A percentile compares a stretch with the other conserved stretches of the same genome.
These are phyloP conservation scores for Lepisosteus osseus DNA, from an alignment of 2,113 vertebrate genomes.

Conservation along the genomic window DNA sequence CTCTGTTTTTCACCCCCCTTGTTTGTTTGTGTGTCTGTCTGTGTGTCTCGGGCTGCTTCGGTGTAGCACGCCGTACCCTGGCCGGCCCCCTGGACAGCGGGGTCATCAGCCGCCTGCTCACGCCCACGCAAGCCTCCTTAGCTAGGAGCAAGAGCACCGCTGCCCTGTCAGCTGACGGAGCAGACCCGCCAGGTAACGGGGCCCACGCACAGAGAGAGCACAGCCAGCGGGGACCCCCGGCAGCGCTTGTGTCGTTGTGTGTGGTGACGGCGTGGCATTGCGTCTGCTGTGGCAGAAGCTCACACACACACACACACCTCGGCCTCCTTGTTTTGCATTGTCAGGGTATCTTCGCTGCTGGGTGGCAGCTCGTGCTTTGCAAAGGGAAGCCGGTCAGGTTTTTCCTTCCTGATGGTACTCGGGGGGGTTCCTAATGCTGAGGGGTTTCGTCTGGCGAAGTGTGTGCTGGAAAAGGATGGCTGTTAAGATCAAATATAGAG, in stretches of 20 bases:
- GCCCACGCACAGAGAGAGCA: constrained; percentile 34
- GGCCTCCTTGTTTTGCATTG: too few relatives aligned
- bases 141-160: constrained; percentile 90
- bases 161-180: constrained; percentile 77
- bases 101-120: constrained; percentile 82
- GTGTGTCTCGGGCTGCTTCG: constrained; percentile 53
- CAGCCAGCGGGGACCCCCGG: constrained; percentile 25
- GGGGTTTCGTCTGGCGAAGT: too few relatives aligned
- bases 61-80: constrained; percentile 75
- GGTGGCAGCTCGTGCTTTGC: too few relatives aligned
- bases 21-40: constrained; percentile 32
- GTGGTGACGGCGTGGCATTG: neutral
- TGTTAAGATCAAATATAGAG: too few relatives aligned
- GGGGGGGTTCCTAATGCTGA: too few relatives aligned
- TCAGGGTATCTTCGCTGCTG: too few relatives aligned
- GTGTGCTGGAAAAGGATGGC: too few relatives aligned
- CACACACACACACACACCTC: too few relatives aligned
- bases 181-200: constrained; percentile 80
- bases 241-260: constrained; percentile 32
- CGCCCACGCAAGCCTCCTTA: constrained; percentile 86
- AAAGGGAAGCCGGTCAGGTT: too few relatives aligned
- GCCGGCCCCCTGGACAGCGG: constrained; percentile 75
- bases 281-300: too few relatives aligned
- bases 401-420: too few relatives aligned
- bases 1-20: constrained; percentile 36